Base-by-base conservation (phyloP, 2,113 vertebrate genomes). In the Poeciliopsis occidentalis region DNA sequence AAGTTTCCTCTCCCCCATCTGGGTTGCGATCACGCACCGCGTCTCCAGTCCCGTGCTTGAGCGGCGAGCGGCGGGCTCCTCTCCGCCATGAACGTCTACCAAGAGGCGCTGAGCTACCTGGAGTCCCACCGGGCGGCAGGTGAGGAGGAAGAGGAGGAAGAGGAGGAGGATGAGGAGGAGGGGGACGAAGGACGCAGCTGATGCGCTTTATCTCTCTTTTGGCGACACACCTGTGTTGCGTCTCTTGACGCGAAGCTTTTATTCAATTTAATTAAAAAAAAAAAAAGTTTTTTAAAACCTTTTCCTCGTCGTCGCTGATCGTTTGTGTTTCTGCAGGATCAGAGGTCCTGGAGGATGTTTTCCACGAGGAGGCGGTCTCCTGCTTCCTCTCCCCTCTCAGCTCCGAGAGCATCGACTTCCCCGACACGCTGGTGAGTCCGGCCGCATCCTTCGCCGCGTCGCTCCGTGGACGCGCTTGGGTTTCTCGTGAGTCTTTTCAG, bases 321-420 rank as follows among this genome's bases (percentile, higher is more conserved):
- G 3, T 69, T 3, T 86, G 41, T 60, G n/a, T 64, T 3, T 73
- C 19, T 73, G 15, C 69, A 8, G 83, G 89, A 27, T 0, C 78
- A 22, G 89, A 92, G 0, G 71, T 81, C 7, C 51, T 91, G 75
- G 81, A 90, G 41, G 93, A 95, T 15, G 93, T 94, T n/a, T 94
- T 94, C 78, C 76, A 30, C 8, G 93, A 91, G 70, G 93, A 92
- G 61, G 29, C 54, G 1, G 89, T 76, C 37, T 85, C 80, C 71
- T 78, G 84, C 41, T 26, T 69, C 24, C 61, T 88, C 13, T 90
- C 84, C 10, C 83, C 85, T 4, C 67, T 92, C 12, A 79, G 67
- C 10, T 17, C 76, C 0, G 87, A 89, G 13, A 82, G 32, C n/a
- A 1, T 85, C 0, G 84, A 88, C 44, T 71, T 92, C 47, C 90